These are phyloP conservation scores for Iphiclides podalirius DNA, from an alignment of 2,888 invertebrate species.

Conservation along the genomic window DNA sequence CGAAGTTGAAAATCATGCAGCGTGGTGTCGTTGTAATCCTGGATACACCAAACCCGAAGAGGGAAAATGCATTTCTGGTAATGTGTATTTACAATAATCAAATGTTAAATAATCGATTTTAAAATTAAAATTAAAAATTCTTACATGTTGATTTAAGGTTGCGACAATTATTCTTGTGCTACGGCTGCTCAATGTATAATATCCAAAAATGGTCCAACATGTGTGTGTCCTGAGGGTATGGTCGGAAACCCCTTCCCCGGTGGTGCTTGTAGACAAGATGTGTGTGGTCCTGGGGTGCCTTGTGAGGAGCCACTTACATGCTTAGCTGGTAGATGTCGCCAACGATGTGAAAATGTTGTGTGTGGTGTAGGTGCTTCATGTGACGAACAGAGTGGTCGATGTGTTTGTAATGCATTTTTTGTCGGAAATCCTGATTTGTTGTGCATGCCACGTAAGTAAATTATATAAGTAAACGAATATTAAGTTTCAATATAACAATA, in stretches of 20 bases:
- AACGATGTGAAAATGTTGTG: conserved; percentile 91
- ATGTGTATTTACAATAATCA: no score
- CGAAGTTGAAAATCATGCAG: conserved; percentile 92
- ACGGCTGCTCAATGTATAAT: conserved; percentile 92
- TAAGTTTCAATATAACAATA: background rate
- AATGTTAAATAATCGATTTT: conserved; percentile 1
- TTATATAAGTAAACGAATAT: background rate
- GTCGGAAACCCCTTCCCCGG: conserved; percentile 96
- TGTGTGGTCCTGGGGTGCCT: conserved; percentile 88
- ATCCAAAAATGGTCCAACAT: conserved; percentile 90
- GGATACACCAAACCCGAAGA: conserved; percentile 89
- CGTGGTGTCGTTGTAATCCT: conserved; percentile 92
- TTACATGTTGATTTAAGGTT: conserved; percentile 75
- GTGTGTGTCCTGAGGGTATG: conserved; percentile 92
- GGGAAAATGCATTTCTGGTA: conserved; percentile 91
- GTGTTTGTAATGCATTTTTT: conserved; percentile 92
- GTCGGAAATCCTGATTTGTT: conserved; percentile 93
- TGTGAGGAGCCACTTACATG: conserved; percentile 90
- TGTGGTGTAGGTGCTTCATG: conserved; percentile 95
- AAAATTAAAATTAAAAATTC: no score
- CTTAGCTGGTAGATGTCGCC: conserved; percentile 92
- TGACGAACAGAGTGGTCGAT: conserved; percentile 88
- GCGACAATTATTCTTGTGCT: conserved; percentile 88
- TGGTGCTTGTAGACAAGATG: conserved; percentile 89
- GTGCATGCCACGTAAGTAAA: conserved; percentile 93